Evolutionary conservation across 2,113 vertebrate genomes (phyloP).

Genomic region (Gallinago paraguaiae): DNA sequence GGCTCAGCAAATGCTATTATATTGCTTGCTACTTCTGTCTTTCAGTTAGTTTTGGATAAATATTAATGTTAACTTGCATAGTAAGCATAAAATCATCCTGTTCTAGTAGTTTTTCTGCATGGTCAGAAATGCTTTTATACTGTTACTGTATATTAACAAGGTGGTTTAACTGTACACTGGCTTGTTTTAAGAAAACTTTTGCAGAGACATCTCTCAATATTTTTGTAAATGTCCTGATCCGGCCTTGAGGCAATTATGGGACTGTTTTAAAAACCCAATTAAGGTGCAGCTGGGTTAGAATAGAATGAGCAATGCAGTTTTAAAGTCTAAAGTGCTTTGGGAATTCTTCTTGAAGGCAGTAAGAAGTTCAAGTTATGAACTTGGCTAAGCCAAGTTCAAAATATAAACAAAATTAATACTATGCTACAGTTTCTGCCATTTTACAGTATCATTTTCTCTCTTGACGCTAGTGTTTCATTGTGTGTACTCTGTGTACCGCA

Average conservation of each 20-base stretch:
- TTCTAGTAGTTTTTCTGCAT: neutral
- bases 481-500: neutral
- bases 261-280: conserved; percentile 13
- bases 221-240: conserved; percentile 3
- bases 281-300: conserved; percentile 31
- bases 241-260: neutral
- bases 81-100: conserved; percentile 26
- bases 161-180: neutral
- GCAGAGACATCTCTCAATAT: conserved; percentile 14
- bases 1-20: neutral
- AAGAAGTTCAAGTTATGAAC: neutral
- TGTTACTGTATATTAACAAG: neutral
- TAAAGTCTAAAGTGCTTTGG: conserved; percentile 8
- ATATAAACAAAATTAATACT: conserved; percentile 10
- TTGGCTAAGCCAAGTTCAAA: neutral
- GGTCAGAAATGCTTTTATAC: conserved; percentile 1
- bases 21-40: neutral
- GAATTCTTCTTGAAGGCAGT: neutral
- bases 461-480: neutral
- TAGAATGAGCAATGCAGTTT: conserved; percentile 1
- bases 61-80: conserved; percentile 1
- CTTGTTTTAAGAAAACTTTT: neutral
- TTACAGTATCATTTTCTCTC: neutral
- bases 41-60: conserved; percentile 50
- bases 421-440: neutral